phyloP scores from a whole-genome alignment of 2,888 invertebrate species.

The Temnothorax rugatulus region DNA sequence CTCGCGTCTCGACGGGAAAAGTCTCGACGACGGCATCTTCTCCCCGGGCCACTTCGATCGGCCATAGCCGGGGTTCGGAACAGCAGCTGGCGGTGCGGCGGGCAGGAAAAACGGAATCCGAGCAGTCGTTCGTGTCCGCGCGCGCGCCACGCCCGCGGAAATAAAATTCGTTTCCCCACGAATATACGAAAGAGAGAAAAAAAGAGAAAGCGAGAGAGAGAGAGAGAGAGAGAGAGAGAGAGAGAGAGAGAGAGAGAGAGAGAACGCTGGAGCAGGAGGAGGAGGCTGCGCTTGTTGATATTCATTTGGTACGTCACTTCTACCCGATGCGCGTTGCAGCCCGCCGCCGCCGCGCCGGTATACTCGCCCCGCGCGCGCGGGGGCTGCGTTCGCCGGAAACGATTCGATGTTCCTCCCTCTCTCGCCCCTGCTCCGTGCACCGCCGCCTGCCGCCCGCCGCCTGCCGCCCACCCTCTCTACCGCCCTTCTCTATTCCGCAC shows the following conservation, averaged over 20 bases:
- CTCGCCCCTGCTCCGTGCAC: slow-evolving; percentile 36
- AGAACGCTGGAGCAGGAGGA: slow-evolving; percentile 5
- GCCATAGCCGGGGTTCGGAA: slow-evolving; percentile 54
- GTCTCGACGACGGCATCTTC: slow-evolving; percentile 53
- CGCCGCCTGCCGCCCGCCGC: slow-evolving; percentile 23
- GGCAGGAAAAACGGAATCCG: slow-evolving; percentile 58
- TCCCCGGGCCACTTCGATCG: slow-evolving; percentile 58
- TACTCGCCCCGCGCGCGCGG: slow-evolving; percentile 68
- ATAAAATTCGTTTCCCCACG: slow-evolving; percentile 70
- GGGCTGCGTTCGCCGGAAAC: slow-evolving; percentile 75
- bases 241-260: background rate
- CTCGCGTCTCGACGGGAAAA: slow-evolving; percentile 45
- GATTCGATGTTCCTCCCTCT: slow-evolving; percentile 69
- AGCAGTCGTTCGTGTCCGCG: slow-evolving; percentile 66
- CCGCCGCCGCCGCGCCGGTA: slow-evolving; percentile 54
- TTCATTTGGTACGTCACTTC: slow-evolving; percentile 77
- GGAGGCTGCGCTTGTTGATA: slow-evolving; percentile 76
- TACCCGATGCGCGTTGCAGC: slow-evolving; percentile 58
- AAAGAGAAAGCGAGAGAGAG: slow-evolving; percentile 1
- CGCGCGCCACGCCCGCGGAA: slow-evolving; percentile 76
- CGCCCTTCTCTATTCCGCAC: slow-evolving; percentile 58
- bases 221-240: background rate
- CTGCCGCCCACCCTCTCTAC: slow-evolving; percentile 38
- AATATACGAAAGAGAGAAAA: background rate
- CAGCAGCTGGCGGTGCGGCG: slow-evolving; percentile 56